Evolutionary conservation across 2,888 invertebrate species (phyloP).

Genomic region (Pyrrhia umbra): DNA sequence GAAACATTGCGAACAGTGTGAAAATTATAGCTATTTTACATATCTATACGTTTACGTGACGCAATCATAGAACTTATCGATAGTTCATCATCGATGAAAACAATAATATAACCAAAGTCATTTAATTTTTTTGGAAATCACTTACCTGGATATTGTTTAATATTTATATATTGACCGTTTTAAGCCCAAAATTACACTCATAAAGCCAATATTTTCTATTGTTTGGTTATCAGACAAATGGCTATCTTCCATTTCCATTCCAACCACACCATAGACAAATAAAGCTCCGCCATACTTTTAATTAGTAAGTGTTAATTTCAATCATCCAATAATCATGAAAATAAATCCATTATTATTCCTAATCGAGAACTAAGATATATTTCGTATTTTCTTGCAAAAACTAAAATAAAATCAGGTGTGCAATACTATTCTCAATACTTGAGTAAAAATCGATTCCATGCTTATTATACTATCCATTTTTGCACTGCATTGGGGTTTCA

Average conservation of each 20-base stretch:
- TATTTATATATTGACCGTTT: constrained; percentile 47
- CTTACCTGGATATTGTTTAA: constrained; percentile 67
- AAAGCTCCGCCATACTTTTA: constrained; percentile 6
- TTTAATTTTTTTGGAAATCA: constrained; percentile 65
- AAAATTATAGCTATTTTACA: constrained; percentile 69
- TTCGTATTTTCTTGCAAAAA: too few species aligned
- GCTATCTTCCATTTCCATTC: constrained; percentile 81
- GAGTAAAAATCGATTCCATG: too few species aligned
- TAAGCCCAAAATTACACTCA: constrained; percentile 38
- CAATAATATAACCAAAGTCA: constrained; percentile 84
- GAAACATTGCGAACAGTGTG: constrained; percentile 52
- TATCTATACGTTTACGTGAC: constrained; percentile 86
- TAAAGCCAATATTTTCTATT: constrained; percentile 57
- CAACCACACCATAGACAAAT: constrained; percentile 68
- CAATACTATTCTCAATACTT: too few species aligned
- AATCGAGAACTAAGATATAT: neutral
- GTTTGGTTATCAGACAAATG: constrained; percentile 81
- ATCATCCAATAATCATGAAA: neutral
- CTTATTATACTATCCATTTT: too few species aligned
- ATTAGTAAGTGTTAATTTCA: too few species aligned
- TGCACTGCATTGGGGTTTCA: too few species aligned
- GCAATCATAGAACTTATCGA: constrained; percentile 86
- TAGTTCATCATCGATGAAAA: constrained; percentile 84
- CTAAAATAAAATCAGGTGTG: too few species aligned
- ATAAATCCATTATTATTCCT: neutral